phyloP scores from a whole-genome alignment of 2,113 vertebrate genomes.

The Eptesicus fuscus region DNA sequence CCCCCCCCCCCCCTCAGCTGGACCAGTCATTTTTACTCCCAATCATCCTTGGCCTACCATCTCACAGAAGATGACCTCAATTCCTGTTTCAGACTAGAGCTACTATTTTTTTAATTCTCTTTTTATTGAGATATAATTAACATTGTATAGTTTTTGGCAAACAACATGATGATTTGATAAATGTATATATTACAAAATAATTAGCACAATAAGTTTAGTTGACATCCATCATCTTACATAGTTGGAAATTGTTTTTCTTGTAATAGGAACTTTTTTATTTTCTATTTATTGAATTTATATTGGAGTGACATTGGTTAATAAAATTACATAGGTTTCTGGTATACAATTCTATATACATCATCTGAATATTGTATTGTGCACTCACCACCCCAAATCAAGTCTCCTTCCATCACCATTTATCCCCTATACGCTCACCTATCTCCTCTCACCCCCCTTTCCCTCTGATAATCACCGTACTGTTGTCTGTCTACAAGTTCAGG shows the following conservation, averaged over 20 bases:
- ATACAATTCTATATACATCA: background rate
- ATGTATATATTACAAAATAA: background rate
- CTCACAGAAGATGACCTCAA: background rate
- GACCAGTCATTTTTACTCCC: background rate
- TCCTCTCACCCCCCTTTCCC: background rate
- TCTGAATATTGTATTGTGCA: background rate
- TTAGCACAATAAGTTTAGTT: background rate
- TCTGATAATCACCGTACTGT: background rate
- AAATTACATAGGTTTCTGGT: background rate
- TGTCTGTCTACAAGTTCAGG: background rate
- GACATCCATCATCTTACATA: background rate
- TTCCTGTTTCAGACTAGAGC: background rate
- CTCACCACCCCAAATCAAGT: background rate
- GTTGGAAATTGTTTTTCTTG: background rate
- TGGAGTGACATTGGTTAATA: background rate
- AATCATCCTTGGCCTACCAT: background rate
- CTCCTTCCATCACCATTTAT: background rate
- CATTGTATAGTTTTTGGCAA: background rate
- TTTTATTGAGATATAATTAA: background rate
- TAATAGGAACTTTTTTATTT: background rate
- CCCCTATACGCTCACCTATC: background rate
- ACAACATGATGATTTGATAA: background rate
- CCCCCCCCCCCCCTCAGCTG: background rate
- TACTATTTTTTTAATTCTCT: background rate
- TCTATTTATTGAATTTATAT: background rate